These are phyloP conservation scores for Elegia similella DNA, from an alignment of 2,888 invertebrate genomes.

Conservation along the genomic window DNA sequence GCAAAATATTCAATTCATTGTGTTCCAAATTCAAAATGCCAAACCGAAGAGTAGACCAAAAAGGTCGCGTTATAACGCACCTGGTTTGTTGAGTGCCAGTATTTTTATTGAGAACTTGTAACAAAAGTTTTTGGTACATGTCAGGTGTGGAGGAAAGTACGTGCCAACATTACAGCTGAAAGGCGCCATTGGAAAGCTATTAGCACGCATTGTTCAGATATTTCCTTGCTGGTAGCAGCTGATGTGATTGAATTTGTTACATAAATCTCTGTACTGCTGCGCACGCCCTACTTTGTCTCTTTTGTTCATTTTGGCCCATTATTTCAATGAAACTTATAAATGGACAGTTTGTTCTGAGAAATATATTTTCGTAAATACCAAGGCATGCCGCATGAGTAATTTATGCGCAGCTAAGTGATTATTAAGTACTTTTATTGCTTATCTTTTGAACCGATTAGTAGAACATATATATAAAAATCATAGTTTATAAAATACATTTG, in stretches of 20 bases:
- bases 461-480: no score
- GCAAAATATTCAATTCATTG: constrained; percentile 18
- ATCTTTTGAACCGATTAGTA: no score
- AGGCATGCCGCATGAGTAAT: not conserved
- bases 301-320: constrained; percentile 5
- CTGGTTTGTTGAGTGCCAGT: constrained; percentile 21
- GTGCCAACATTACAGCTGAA: constrained; percentile 34
- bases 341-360: not conserved
- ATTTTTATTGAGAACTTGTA: constrained; percentile 7
- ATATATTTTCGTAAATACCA: no score
- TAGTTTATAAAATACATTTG: no score
- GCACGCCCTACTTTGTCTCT: constrained; percentile 15
- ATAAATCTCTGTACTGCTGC: constrained; percentile 21
- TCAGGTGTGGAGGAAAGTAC: constrained; percentile 26
- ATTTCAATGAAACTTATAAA: constrained; percentile 4
- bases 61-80: constrained; percentile 20
- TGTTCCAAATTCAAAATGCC: constrained; percentile 24
- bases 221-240: constrained; percentile 36
- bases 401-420: not conserved
- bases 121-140: constrained; percentile 17
- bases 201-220: constrained; percentile 38
- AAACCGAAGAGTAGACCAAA: constrained; percentile 11
- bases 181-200: constrained; percentile 46
- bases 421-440: not conserved
- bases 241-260: constrained; percentile 27